Base-by-base conservation (phyloP, 2,888 invertebrate genomes). In the Lasioglossum zephyrum region DNA sequence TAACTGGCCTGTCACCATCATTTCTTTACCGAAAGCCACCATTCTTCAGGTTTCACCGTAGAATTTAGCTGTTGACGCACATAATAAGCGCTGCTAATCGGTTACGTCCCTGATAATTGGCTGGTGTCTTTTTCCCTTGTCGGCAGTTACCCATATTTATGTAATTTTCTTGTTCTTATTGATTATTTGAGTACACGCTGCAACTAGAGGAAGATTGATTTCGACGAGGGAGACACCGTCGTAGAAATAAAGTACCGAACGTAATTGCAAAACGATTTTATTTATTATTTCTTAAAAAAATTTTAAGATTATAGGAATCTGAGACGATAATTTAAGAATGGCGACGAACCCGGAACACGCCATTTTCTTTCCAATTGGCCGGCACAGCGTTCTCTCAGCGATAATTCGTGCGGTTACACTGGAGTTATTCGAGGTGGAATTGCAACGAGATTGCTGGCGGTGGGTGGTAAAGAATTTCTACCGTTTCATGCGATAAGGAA, bases 401-500 rank as follows among this genome's bases (percentile, higher is more conserved):
- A 66, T 36, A 36, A 16, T 66, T 66, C 44, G 41, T 6, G 44
- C 47, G 26, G 60, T 26, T 72, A 18, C 47, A 4, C 72, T 8
- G 8, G 18, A 72, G 72, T 31, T 47, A 72, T 72, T 47, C n/a
- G 18, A 26, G 47, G 4, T 41, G 41, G n/a, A 66, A 66, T 66
- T 31, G 36, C 66, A 18, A 36, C 13, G 44, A 41, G 70, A 72
- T 72, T 41, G n/a, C 70, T 26, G n/a, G 4, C 44, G 72, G 16
- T 72, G 44, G 72, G 44, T 26, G 44, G 72, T 26, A 72, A 26
- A 47, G 44, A 31, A 44, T 44, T 44, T 26, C 26, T 31, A 8
- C 44, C 47, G 72, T 44, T 47, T 9, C 47, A 16, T 47, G 72
- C 44, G 72, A 72, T 72, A 72, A 72, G 44, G 26, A 26, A 72